phyloP scores from a whole-genome alignment of 2,888 invertebrate species.

The Hipparchia semele region DNA sequence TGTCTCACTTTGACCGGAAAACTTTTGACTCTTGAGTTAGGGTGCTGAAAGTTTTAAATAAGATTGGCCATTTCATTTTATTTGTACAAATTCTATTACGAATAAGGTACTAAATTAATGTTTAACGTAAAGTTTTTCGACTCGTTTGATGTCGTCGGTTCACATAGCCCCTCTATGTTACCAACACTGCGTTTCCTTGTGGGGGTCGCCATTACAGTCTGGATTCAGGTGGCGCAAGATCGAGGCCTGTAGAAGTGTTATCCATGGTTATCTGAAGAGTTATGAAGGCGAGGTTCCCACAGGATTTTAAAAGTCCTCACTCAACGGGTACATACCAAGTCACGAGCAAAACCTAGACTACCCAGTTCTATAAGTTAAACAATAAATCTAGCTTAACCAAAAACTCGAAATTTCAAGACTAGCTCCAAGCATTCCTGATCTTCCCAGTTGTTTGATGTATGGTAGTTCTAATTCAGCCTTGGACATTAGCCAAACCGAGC shows the following conservation, averaged over 20 bases:
- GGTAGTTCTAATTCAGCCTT: constrained; percentile 49
- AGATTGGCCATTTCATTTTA: constrained; percentile 35
- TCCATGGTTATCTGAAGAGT: too few species aligned
- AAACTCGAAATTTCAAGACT: constrained; percentile 32
- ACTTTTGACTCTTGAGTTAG: constrained; percentile 39
- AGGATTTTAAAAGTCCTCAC: too few species aligned
- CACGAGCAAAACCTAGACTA: too few species aligned
- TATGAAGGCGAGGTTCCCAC: too few species aligned
- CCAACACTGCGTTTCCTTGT: too few species aligned
- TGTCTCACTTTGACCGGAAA: constrained; percentile 40
- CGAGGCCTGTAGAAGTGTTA: too few species aligned
- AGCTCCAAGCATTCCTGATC: constrained; percentile 43
- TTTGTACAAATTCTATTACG: constrained; percentile 23
- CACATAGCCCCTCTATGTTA: too few species aligned
- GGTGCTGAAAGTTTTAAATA: constrained; percentile 40
- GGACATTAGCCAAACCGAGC: constrained; percentile 46
- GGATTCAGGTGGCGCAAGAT: too few species aligned
- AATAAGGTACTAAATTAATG: not conserved
- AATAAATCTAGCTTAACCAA: constrained; percentile 23
- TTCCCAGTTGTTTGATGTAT: constrained; percentile 47
- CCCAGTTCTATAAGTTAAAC: not conserved
- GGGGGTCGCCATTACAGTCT: too few species aligned
- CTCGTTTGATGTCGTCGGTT: too few species aligned
- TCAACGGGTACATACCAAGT: too few species aligned
- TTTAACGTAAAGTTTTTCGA: too few species aligned